Conservation (phyloP, 2,797 vertebrate species). For the Poeciliopsis infans region DNA sequence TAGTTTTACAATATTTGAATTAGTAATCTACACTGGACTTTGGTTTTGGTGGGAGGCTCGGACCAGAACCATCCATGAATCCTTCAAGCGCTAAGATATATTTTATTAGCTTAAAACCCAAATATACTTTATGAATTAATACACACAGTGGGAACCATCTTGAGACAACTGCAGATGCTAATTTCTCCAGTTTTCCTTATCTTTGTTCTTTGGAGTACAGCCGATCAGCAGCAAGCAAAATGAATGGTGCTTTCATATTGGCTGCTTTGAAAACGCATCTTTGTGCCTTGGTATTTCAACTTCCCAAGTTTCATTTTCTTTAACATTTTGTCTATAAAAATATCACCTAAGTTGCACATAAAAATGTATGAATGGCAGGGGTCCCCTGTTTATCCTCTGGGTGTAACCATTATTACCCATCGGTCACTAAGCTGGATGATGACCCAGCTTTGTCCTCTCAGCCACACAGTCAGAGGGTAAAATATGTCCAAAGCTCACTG, state of each 20-base stretch:
- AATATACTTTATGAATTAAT: background rate
- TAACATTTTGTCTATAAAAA: background rate
- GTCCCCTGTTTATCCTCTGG: background rate
- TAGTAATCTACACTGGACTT: background rate
- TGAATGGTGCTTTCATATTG: background rate
- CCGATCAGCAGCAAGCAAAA: background rate
- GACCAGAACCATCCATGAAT: background rate
- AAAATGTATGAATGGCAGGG: background rate
- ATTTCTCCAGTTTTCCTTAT: background rate
- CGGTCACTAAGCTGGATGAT: background rate
- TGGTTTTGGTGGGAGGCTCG: background rate
- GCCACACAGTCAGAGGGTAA: background rate
- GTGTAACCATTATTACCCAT: background rate
- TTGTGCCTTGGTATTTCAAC: background rate
- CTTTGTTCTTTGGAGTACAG: background rate
- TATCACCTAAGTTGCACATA: background rate
- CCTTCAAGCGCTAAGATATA: background rate
- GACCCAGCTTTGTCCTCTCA: background rate
- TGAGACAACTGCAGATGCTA: background rate
- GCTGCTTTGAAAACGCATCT: background rate
- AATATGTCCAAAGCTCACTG: background rate
- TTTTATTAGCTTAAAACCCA: background rate
- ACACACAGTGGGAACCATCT: background rate
- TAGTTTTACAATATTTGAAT: background rate
- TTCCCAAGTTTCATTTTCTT: background rate